Evolutionary conservation across 1,140 invertebrate species (phyloP).

Genomic region (Bombus waltoni): DNA sequence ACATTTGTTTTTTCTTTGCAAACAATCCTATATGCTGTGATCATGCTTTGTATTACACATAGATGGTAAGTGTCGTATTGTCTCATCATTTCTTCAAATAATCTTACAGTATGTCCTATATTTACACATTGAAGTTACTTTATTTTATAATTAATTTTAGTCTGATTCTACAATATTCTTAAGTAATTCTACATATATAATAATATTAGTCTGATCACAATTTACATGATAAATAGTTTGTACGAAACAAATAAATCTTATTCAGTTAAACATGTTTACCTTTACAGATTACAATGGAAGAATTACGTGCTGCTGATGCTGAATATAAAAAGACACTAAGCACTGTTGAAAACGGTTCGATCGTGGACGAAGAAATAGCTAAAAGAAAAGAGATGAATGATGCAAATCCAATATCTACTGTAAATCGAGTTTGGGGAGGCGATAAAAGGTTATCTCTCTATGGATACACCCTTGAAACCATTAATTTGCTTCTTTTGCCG

Average conservation of each 20-base stretch:
- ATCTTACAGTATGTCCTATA: not conserved
- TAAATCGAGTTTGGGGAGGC: slow-evolving; percentile 85
- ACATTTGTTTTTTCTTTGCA: slow-evolving; percentile 69
- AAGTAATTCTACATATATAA: not conserved
- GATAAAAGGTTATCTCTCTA: slow-evolving; percentile 96
- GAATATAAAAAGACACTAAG: not conserved
- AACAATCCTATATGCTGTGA: slow-evolving; percentile 78
- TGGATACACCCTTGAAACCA: slow-evolving; percentile 97
- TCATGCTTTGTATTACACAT: slow-evolving; percentile 72
- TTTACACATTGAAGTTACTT: not conserved
- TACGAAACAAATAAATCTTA: too few relatives aligned
- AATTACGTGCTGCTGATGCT: slow-evolving; percentile 84
- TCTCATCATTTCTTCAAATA: not conserved
- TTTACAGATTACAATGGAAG: slow-evolving; percentile 87
- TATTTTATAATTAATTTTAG: slow-evolving; percentile 3
- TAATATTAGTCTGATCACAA: not conserved
- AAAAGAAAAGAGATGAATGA: slow-evolving; percentile 62
- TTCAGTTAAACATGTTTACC: not conserved
- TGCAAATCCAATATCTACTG: slow-evolving; percentile 73
- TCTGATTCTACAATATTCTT: not conserved
- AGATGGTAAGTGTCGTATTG: slow-evolving; percentile 80
- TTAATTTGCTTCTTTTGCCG: slow-evolving; percentile 96
- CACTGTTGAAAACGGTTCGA: slow-evolving; percentile 65
- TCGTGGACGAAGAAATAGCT: slow-evolving; percentile 56
- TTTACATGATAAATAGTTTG: too few relatives aligned